Conservation (phyloP, 2,113 vertebrate species). For the Tinamus guttatus region DNA sequence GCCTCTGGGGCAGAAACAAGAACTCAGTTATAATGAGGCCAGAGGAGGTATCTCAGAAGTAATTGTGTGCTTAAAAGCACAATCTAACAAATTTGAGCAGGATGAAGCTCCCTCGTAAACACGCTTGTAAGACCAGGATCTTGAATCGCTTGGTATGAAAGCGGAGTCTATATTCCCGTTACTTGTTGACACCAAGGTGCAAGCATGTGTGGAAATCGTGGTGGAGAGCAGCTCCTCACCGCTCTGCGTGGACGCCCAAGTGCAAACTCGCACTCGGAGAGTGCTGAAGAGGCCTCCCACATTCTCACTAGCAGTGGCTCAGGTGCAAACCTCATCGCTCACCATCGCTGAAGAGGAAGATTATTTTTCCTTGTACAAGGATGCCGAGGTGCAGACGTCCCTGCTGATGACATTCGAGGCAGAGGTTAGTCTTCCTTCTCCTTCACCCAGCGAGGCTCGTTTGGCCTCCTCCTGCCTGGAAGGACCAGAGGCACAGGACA, state of each 20-base stretch:
- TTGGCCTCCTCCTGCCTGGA: not conserved
- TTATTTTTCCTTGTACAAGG: not conserved
- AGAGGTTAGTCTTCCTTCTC: not conserved
- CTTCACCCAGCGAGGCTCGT: not conserved
- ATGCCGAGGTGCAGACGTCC: not conserved
- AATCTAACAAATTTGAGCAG: not conserved
- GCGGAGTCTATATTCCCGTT: not conserved
- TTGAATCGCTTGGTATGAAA: not conserved
- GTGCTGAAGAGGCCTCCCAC: not conserved
- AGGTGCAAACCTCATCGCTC: not conserved
- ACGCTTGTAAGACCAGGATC: not conserved
- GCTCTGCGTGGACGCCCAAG: accelerated
- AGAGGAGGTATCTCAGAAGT: not conserved
- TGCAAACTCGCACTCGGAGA: not conserved
- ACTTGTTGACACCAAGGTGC: not conserved
- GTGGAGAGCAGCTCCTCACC: accelerated
- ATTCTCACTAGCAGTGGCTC: not conserved
- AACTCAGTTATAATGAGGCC: not conserved
- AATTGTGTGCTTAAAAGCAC: not conserved
- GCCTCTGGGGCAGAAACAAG: not conserved
- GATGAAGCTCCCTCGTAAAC: not conserved
- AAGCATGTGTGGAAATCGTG: not conserved
- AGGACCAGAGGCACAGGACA: not conserved
- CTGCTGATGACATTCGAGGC: not conserved
- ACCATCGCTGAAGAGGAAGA: not conserved